These are phyloP conservation scores for Xerus rutilus DNA, from an alignment of 2,797 vertebrate species.

Conservation along the genomic window DNA sequence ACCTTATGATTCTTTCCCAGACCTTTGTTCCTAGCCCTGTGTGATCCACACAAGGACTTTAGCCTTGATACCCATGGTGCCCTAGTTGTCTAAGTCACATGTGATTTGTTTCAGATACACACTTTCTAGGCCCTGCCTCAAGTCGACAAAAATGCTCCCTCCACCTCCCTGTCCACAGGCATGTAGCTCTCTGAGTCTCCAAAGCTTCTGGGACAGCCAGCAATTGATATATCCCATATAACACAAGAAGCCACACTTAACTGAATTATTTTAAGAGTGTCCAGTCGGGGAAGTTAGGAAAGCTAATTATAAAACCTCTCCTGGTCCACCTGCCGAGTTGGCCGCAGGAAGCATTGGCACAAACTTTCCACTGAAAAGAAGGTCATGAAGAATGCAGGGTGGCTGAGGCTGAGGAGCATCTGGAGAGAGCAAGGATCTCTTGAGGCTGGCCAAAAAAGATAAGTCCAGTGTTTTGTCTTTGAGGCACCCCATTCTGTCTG, in stretches of 20 bases:
- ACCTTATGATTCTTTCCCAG: neutral
- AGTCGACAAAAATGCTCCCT: neutral
- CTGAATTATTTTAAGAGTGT: constrained; percentile 57
- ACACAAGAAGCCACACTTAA: constrained; percentile 28
- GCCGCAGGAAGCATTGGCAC: neutral
- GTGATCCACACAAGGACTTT: neutral
- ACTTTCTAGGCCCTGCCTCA: constrained; percentile 28
- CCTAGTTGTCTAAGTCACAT: neutral
- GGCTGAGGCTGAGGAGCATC: neutral
- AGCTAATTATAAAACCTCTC: constrained; percentile 50
- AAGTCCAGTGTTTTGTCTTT: neutral
- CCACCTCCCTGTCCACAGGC: neutral
- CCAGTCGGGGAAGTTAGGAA: constrained; percentile 40
- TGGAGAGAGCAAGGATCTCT: neutral
- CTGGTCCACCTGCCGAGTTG: constrained; percentile 47
- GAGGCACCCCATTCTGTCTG: neutral
- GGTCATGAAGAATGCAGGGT: constrained; percentile 4
- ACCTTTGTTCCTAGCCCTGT: neutral
- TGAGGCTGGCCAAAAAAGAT: neutral
- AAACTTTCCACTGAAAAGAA: constrained; percentile 38
- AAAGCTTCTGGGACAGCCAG: neutral
- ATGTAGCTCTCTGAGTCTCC: neutral
- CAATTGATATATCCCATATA: neutral
- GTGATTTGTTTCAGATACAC: neutral
- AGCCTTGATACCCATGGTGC: neutral